Percentiles rank a stretch among this genome's conserved stretches.
Conservation (phyloP, 2,113 vertebrate genomes). For the Condylura cristata region DNA sequence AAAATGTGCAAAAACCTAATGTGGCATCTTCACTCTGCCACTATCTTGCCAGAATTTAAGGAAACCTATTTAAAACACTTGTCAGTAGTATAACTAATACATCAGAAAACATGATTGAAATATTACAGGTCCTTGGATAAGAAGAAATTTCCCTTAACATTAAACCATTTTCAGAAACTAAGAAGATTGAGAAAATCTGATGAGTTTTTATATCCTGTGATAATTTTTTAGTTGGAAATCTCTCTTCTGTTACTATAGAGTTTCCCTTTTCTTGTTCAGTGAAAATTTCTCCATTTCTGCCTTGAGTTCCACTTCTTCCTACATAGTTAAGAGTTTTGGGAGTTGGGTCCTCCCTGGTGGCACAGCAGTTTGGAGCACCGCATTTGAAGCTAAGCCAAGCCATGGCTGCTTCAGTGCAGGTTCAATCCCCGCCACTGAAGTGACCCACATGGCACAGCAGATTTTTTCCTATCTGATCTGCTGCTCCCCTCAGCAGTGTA, state of each 20-base stretch:
- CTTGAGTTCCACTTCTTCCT: neutral
- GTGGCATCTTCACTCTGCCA: no score
- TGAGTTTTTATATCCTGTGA: no score
- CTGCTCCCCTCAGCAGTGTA: no score
- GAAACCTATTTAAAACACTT: neutral
- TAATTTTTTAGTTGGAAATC: neutral
- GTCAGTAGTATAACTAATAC: neutral
- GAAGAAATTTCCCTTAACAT: neutral
- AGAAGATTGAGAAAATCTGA: neutral
- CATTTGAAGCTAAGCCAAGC: no score
- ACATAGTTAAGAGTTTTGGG: neutral
- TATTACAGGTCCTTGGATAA: neutral
- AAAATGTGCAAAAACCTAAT: no score
- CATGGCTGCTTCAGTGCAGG: no score
- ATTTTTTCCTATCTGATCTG: no score
- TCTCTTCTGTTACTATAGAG: neutral
- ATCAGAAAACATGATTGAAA: conserved; percentile 4
- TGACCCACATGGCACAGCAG: no score
- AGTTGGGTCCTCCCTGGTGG: no score
- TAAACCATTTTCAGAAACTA: conserved; percentile 26
- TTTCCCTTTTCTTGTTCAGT: neutral
- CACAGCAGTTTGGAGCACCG: no score
- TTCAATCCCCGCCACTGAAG: no score
- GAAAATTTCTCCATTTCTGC: neutral
- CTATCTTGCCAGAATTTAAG: neutral